Evolutionary conservation across 2,797 vertebrate genomes (phyloP).

Genomic region (Sebastes glaucus): DNA sequence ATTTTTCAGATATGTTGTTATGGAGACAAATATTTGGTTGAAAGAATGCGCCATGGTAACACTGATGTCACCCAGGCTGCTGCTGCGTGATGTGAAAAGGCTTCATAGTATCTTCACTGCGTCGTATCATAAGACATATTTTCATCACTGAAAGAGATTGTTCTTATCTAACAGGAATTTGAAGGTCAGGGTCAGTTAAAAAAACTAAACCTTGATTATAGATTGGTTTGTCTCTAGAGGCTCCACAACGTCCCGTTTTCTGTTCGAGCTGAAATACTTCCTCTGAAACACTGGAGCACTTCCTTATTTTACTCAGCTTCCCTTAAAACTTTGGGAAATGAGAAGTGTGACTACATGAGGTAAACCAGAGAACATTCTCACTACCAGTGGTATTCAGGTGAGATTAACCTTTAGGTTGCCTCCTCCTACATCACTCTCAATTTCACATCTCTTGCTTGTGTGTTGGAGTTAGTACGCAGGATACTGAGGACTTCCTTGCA

Average conservation of each 20-base stretch:
- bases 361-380: conserved; percentile 29
- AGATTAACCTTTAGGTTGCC: neutral
- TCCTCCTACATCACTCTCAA: neutral
- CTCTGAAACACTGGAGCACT: conserved; percentile 63
- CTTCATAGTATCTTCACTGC: neutral
- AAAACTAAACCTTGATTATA: neutral
- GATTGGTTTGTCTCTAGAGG: neutral
- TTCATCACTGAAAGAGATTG: neutral
- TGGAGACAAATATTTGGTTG: conserved; percentile 65
- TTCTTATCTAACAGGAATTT: conserved; percentile 10
- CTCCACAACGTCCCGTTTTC: conserved; percentile 34
- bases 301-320: conserved; percentile 71
- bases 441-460: conserved; percentile 50
- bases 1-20: conserved; percentile 45
- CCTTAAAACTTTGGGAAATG: conserved; percentile 56
- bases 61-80: conserved; percentile 26
- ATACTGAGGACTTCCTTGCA: conserved; percentile 29
- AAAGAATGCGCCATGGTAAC: conserved; percentile 21
- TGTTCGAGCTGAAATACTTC: conserved; percentile 63
- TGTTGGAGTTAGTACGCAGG: neutral
- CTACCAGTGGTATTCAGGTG: conserved; percentile 12
- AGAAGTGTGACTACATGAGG: conserved; percentile 64
- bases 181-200: conserved; percentile 22
- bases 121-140: conserved; percentile 7
- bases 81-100: neutral